Evolutionary conservation across 2,113 vertebrate genomes (phyloP), one percentile per base, ranked within the genome.

Genomic region (Poeciliopsis prolifica): DNA sequence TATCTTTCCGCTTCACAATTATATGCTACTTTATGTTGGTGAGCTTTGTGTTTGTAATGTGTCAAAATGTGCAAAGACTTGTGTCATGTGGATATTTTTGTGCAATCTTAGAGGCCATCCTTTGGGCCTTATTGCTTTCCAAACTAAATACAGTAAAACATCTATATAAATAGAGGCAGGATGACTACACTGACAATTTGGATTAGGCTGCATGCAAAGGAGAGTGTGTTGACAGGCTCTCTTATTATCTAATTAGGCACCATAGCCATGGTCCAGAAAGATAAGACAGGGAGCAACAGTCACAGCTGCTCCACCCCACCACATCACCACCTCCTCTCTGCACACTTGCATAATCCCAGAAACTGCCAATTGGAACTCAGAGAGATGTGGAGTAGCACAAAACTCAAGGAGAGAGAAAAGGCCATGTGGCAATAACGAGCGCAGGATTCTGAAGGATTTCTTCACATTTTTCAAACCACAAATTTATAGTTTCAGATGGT

Each of bases 191-290:
- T 74, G 68, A 78, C 77, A 74, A 64, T 79, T 80, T 86, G 80
- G 68, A 70, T 58, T 68, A 61, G 35, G 29, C 24, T 60, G 26
- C 15, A n/a, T 63, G 0, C 72, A 42, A 31, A 74, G 61, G 58
- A 66, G 63, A 65, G 72, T 69, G 68, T 54, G 90, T 84, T 90
- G 89, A 91, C 83, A 88, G 75, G 73, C 72, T 68, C 76, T 69
- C 65, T 73, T 77, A 89, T 88, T 91, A 90, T 91, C 85, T 88
- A 83, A 88, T 84, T 80, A 79, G 85, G 72, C 68, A 54, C 85
- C 90, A 87, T 70, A 77, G 86, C 64, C 74, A 11, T 88, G 87
- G 81, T 88, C 82, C 87, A 88, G 82, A 86, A 37, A 89, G 91
- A 93, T 92, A 92, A 91, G 78, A 70, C 64, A 60, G 29, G 5